These are phyloP conservation scores for Scaptomyza parva DNA, from an alignment of 2,888 invertebrate species.

Conservation along the genomic window DNA sequence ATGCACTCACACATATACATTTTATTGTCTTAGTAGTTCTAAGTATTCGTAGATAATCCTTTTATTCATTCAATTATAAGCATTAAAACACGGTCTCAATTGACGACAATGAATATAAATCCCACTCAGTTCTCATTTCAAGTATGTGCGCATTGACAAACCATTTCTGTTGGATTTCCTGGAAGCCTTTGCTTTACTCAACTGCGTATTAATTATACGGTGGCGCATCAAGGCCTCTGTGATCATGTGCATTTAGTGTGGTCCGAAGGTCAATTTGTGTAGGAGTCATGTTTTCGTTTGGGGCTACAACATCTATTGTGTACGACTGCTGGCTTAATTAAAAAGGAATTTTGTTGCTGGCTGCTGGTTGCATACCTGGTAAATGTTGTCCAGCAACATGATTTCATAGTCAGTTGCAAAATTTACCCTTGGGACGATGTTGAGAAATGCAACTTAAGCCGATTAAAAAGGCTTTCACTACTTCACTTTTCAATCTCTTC, in stretches of 20 bases:
- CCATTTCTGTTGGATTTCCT: background rate
- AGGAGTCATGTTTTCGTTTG: background rate
- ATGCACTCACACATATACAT: background rate
- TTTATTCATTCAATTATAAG: background rate
- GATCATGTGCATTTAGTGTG: constrained; percentile 29
- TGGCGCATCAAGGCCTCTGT: constrained; percentile 43
- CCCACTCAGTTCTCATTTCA: background rate
- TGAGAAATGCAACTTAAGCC: constrained; percentile 65
- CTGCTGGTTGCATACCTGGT: background rate
- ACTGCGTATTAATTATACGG: constrained; percentile 56
- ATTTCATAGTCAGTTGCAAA: constrained; percentile 6
- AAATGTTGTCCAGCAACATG: background rate
- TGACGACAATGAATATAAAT: background rate
- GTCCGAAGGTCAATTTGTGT: constrained; percentile 41
- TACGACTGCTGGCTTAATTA: constrained; percentile 36
- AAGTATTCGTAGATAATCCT: background rate
- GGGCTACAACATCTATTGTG: too few relatives aligned
- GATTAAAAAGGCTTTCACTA: constrained; percentile 49
- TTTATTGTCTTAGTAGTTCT: background rate
- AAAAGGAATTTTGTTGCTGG: constrained; percentile 3
- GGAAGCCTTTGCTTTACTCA: constrained; percentile 28
- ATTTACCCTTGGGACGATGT: constrained; percentile 16
- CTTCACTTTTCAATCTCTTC: background rate
- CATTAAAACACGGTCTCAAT: background rate
- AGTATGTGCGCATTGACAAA: constrained; percentile 1